A percentile compares a stretch with the other conserved stretches of the same genome.
These are phyloP conservation scores for Halictus rubicundus DNA, from an alignment of 1,140 invertebrate genomes.

Conservation along the genomic window DNA sequence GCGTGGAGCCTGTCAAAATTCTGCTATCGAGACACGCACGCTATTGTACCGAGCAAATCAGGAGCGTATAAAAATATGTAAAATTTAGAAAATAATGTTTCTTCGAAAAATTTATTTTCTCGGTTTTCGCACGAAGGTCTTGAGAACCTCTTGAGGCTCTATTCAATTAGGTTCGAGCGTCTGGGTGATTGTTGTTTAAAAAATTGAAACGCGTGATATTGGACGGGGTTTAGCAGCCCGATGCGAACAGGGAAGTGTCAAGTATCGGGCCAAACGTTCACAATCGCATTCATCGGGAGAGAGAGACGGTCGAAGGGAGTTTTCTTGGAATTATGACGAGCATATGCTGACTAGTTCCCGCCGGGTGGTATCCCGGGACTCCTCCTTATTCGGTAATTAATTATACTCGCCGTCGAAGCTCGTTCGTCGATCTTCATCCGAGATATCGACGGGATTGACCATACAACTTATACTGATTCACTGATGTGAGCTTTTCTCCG, in stretches of 20 bases:
- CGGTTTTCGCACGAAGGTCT: too few species aligned
- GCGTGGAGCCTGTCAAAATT: too few species aligned
- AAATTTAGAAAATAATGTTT: too few species aligned
- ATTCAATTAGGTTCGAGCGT: too few species aligned
- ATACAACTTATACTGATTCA: slow-evolving; percentile 35
- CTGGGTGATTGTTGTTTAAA: slow-evolving; percentile 16
- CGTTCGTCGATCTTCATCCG: slow-evolving; percentile 74
- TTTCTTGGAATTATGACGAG: slow-evolving; percentile 75
- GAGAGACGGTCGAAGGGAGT: slow-evolving; percentile 20
- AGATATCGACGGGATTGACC: slow-evolving; percentile 66
- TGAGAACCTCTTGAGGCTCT: too few species aligned
- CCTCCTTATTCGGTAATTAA: slow-evolving; percentile 73
- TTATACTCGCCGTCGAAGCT: slow-evolving; percentile 72
- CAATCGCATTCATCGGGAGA: slow-evolving; percentile 29
- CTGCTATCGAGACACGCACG: too few species aligned
- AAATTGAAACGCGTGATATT: slow-evolving; percentile 31
- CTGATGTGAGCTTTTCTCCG: slow-evolving; percentile 43
- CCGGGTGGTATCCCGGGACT: slow-evolving; percentile 71
- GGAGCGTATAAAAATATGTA: too few species aligned
- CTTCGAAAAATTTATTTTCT: too few species aligned
- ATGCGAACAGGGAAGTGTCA: slow-evolving; percentile 40
- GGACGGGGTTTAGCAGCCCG: slow-evolving; percentile 19
- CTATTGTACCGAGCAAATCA: too few species aligned
- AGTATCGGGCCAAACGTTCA: slow-evolving; percentile 39
- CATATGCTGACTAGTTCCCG: slow-evolving; percentile 71